Base-by-base conservation (phyloP, 1,140 invertebrate genomes). In the Macrotrachela quadricornifera region DNA sequence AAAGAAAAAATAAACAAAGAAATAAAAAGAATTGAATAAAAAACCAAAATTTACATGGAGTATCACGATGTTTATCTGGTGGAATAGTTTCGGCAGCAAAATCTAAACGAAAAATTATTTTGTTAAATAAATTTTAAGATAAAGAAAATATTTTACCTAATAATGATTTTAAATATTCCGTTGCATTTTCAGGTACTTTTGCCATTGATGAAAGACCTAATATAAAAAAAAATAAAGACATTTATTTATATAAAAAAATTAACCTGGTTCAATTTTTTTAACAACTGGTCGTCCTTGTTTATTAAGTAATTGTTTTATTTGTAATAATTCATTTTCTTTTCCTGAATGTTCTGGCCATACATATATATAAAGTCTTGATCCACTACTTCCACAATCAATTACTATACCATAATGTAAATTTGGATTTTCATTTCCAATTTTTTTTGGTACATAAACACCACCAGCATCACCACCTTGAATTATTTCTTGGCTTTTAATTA, bases 371-470 rank as follows among this genome's bases (percentile, higher is more conserved):
- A 75, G 61, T 17, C 75, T 54, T 51, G 69, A 74, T 0, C 75
- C 75, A 58, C 73, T 76, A 57, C 74, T 76, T 1, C 75, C 75
- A 56, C 74, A 74, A 62, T 76, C 75, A 50, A 76, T 68, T 18
- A 76, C 69, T 21, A 76, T 69, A 14, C 72, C 74, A 61, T 76
- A 76, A 54, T 70, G 62, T 17, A 64, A 39, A 42, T 59, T 30
- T 30, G 21, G 21, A 30, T 30, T 8, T 30, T 30, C 21, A 30
- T 30, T 54, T 49, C 13, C 14, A 51, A 51, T 47, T 6, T 57
- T 46, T 40, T 49, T 36, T 15, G 41, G 12, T 14, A 57, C 13
- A 30, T 51, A 57, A 41, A 57, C 54, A 38, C 50, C 45, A 44
- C 21, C 21, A 30, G 21, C 21, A 30, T 30, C 21, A 30, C 21